Evolutionary conservation across 2,888 invertebrate genomes (phyloP).

Genomic region (Hoplodrina ambigua): DNA sequence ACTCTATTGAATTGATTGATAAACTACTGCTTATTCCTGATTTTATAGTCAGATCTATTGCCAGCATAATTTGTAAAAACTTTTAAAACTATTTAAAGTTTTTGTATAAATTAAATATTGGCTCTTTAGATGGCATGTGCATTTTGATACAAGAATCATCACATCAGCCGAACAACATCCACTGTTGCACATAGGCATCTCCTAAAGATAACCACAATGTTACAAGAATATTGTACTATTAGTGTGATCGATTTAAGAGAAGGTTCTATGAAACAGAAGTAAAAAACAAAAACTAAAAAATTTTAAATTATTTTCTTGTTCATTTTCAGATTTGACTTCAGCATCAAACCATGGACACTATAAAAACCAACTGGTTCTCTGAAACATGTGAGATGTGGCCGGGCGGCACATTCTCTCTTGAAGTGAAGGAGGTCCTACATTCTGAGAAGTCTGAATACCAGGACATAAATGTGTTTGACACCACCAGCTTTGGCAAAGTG

Average conservation of each 20-base stretch:
- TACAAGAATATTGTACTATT: too few relatives aligned
- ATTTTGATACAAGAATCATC: too few relatives aligned
- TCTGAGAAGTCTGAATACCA: conserved; percentile 95
- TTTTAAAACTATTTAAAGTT: background rate
- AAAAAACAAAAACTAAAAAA: background rate
- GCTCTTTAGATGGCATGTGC: too few relatives aligned
- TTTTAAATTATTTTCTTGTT: background rate
- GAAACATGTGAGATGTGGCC: conserved; percentile 98
- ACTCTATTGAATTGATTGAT: background rate
- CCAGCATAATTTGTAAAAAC: too few relatives aligned
- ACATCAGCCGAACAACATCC: too few relatives aligned
- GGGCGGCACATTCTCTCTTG: conserved; percentile 96
- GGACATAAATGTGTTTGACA: conserved; percentile 95
- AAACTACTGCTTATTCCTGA: background rate
- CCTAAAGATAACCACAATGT: too few relatives aligned
- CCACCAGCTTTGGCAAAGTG: conserved; percentile 95
- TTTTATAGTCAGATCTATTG: background rate
- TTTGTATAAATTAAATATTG: background rate
- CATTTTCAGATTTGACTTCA: conserved; percentile 23
- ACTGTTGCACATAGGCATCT: too few relatives aligned
- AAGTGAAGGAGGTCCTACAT: conserved; percentile 95
- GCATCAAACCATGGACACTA: conserved; percentile 90
- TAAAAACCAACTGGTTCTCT: conserved; percentile 97
- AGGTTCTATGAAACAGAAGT: background rate
- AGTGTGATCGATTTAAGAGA: background rate